Evolutionary conservation across 2,113 vertebrate species (phyloP).

Genomic region (Pollachius pollachius): DNA sequence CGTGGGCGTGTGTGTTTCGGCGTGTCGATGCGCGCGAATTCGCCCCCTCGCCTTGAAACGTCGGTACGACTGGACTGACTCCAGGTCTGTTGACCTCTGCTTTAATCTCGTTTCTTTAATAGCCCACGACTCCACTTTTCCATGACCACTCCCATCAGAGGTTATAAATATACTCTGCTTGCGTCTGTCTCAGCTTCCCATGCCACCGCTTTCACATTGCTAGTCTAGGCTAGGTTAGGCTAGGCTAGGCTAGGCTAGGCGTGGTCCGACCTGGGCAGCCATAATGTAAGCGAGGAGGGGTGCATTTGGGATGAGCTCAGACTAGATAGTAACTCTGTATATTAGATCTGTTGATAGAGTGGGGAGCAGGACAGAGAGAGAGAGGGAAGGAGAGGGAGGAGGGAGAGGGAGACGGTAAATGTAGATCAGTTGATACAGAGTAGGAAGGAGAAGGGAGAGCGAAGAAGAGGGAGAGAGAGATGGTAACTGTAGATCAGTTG

Average conservation of each 20-base stretch:
- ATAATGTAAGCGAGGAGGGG: slow-evolving; percentile 11
- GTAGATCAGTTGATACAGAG: too few relatives aligned
- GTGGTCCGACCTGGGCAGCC: slow-evolving; percentile 4
- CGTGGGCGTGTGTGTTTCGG: too few relatives aligned
- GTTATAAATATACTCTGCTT: not conserved
- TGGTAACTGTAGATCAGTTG: too few relatives aligned
- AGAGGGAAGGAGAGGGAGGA: not conserved
- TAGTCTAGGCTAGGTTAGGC: too few relatives aligned
- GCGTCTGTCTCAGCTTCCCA: not conserved
- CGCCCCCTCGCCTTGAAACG: too few relatives aligned
- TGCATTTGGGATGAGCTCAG: slow-evolving; percentile 23
- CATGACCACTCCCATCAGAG: not conserved
- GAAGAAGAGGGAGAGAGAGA: too few relatives aligned
- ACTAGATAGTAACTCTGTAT: slow-evolving; percentile 28
- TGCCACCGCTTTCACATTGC: not conserved
- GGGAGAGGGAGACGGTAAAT: too few relatives aligned
- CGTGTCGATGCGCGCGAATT: too few relatives aligned
- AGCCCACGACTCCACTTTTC: too few relatives aligned
- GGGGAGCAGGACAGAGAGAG: not conserved
- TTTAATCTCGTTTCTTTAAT: too few relatives aligned
- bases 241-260: too few relatives aligned
- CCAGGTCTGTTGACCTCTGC: not conserved
- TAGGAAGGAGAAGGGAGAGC: not conserved
- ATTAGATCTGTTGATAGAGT: slow-evolving; percentile 27
- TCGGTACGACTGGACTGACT: not conserved